Evolutionary conservation across 2,888 invertebrate genomes (phyloP).

Genomic region (Parthenolecanium corni): DNA sequence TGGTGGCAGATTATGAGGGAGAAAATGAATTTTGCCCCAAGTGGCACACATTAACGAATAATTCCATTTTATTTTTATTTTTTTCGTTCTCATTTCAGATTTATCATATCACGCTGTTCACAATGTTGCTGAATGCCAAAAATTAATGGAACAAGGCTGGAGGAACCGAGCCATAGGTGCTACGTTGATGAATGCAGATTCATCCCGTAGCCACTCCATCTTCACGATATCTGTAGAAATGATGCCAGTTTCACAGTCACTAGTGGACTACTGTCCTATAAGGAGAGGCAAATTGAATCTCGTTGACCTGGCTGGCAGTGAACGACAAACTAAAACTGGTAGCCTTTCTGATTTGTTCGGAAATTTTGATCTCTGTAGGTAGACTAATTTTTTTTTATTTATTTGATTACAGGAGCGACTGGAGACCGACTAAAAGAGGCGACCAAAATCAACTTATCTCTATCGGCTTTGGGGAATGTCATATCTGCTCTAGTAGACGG

Average conservation of each 20-base stretch:
- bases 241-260: conserved; percentile 44
- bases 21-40: too few relatives aligned
- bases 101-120: conserved; percentile 65
- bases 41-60: too few relatives aligned
- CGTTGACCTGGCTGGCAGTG: conserved; percentile 81
- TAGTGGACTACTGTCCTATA: conserved; percentile 38
- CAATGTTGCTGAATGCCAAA: conserved; percentile 62
- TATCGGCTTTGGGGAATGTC: conserved; percentile 79
- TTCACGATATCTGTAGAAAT: conserved; percentile 77
- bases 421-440: conserved; percentile 78
- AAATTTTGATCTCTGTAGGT: neutral
- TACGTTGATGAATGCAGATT: conserved; percentile 79
- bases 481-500: conserved; percentile 77
- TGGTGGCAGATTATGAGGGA: too few relatives aligned
- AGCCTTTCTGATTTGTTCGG: conserved; percentile 6
- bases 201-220: conserved; percentile 76
- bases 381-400: neutral
- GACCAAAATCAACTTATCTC: conserved; percentile 75
- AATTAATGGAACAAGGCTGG: conserved; percentile 62
- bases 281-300: conserved; percentile 66
- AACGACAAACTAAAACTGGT: conserved; percentile 66
- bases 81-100: conserved; percentile 41
- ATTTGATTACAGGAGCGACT: conserved; percentile 52
- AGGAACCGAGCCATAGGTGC: conserved; percentile 69
- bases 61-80: too few relatives aligned